phyloP scores from a whole-genome alignment of 2,113 vertebrate genomes.

The Anas platyrhynchos region DNA sequence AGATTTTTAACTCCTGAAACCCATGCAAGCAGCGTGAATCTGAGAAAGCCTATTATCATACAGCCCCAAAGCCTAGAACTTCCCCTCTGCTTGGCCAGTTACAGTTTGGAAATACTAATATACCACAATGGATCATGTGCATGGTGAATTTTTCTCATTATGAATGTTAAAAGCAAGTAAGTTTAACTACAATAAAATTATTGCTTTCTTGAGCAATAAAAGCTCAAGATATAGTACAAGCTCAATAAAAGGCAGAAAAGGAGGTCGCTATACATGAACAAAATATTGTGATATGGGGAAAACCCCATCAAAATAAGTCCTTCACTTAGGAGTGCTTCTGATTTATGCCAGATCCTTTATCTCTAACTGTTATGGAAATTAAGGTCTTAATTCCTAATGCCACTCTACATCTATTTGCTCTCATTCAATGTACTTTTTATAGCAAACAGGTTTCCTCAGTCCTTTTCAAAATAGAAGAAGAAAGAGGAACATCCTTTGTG shows the following conservation, averaged over 20 bases:
- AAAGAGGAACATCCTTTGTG: neutral
- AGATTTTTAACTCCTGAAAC: neutral
- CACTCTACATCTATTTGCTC: neutral
- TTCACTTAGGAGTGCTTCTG: neutral
- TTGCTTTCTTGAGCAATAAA: neutral
- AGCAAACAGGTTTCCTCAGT: constrained; percentile 1
- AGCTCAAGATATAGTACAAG: too few species aligned
- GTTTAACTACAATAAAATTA: neutral
- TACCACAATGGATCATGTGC: neutral
- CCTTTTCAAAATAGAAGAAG: neutral
- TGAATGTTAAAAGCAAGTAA: neutral
- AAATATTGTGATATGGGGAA: neutral
- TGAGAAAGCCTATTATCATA: neutral
- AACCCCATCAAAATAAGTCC: rapidly evolving
- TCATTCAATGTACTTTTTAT: constrained; percentile 32
- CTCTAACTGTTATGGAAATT: constrained; percentile 8
- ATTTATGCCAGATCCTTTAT: neutral
- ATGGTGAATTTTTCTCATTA: neutral
- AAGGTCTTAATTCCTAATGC: constrained; percentile 46
- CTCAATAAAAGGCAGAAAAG: neutral
- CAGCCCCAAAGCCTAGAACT: neutral
- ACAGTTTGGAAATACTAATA: neutral
- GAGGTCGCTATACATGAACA: neutral
- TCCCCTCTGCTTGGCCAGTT: neutral
- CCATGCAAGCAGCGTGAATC: neutral